phyloP scores from a whole-genome alignment of 2,113 vertebrate species.

The Poecilia latipinna region DNA sequence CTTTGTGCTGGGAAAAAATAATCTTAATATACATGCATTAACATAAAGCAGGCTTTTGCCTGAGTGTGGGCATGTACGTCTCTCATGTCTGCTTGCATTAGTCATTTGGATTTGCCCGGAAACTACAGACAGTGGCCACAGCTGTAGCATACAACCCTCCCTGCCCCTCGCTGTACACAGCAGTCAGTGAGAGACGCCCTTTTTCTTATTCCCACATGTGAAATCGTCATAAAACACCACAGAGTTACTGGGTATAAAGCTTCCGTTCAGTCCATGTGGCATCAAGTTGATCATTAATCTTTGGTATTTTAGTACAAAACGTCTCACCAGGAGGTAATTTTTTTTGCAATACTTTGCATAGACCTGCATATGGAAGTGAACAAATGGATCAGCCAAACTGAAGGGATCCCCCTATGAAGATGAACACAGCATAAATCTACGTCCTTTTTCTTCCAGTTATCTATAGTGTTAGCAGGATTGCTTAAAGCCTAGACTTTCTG shows the following conservation, averaged over 20 bases:
- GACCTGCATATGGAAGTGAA: not conserved
- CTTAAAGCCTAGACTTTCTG: not conserved
- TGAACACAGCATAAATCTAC: not conserved
- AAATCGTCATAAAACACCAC: constrained; percentile 25
- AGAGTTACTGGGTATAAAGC: not conserved
- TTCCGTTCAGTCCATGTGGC: not conserved
- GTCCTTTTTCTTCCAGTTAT: not conserved
- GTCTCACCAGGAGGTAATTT: not conserved
- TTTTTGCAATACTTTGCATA: not conserved
- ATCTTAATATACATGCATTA: constrained; percentile 36
- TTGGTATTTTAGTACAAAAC: not conserved
- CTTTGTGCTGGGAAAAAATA: constrained; percentile 28
- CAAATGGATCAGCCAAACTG: not conserved
- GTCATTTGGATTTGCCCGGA: constrained; percentile 58
- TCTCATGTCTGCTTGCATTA: constrained; percentile 59
- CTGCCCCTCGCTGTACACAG: constrained; percentile 22
- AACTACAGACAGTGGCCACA: constrained; percentile 63
- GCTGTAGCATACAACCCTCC: constrained; percentile 62
- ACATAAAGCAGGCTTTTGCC: not conserved
- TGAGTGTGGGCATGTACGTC: constrained; percentile 17
- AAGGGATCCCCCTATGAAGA: no score
- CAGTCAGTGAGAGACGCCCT: constrained; percentile 24
- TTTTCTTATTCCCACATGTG: constrained; percentile 23
- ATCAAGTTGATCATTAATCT: not conserved
- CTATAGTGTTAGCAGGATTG: not conserved